Conservation (phyloP, 1,140 invertebrate genomes). For the Neoseiulus cucumeris region DNA sequence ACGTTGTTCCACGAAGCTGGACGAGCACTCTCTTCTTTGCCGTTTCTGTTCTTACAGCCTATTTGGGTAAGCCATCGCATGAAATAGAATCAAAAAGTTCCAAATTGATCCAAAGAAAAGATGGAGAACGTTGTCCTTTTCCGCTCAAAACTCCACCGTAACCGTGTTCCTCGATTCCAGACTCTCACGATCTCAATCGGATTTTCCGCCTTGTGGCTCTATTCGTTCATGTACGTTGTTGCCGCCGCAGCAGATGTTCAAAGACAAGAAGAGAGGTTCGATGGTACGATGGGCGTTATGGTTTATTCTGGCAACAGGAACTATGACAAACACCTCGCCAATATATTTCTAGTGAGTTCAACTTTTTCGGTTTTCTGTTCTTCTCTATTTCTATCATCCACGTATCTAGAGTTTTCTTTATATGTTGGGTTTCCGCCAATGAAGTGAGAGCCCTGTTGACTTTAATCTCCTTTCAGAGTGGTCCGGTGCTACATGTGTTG, state of each 20-base stretch:
- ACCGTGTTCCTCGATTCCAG: slow-evolving; percentile 28
- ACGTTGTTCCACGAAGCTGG: slow-evolving; percentile 46
- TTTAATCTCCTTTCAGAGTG: slow-evolving; percentile 24
- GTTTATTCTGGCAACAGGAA: slow-evolving; percentile 12
- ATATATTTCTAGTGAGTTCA: neutral
- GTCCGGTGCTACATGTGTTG: slow-evolving; percentile 45
- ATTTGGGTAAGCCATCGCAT: slow-evolving; percentile 35
- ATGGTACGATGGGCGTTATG: neutral
- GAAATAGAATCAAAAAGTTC: too few relatives aligned
- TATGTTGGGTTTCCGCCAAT: too few relatives aligned
- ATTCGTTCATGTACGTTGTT: slow-evolving; percentile 39
- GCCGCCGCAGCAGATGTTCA: slow-evolving; percentile 33
- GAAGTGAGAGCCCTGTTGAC: too few relatives aligned
- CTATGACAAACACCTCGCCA: slow-evolving; percentile 10
- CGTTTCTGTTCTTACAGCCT: slow-evolving; percentile 49
- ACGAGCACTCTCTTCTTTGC: slow-evolving; percentile 46
- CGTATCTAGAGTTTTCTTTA: too few relatives aligned
- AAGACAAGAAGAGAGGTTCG: slow-evolving; percentile 34
- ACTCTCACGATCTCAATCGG: slow-evolving; percentile 39
- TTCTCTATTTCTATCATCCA: too few relatives aligned
- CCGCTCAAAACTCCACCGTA: too few relatives aligned
- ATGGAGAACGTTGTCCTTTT: too few relatives aligned
- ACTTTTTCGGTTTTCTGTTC: neutral
- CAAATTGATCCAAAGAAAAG: too few relatives aligned
- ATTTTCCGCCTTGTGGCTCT: slow-evolving; percentile 38